Evolutionary conservation across 2,113 vertebrate species (phyloP).

Genomic region (Eulacestoma nigropectus): DNA sequence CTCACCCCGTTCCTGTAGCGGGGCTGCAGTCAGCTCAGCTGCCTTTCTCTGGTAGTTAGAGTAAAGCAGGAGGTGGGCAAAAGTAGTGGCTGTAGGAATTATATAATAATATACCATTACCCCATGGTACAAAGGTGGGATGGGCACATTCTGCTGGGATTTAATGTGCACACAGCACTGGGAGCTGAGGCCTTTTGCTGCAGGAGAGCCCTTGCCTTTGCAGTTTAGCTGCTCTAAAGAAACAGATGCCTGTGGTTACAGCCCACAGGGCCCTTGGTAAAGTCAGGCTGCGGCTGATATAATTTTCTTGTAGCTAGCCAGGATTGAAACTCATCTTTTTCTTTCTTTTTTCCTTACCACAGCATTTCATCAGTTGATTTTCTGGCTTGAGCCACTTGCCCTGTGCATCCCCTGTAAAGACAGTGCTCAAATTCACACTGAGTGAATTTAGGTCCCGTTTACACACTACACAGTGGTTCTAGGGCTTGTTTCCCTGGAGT

Average conservation of each 20-base stretch:
- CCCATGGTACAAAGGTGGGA: background rate
- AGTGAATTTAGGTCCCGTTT: background rate
- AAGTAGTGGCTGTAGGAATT: background rate
- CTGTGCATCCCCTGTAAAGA: background rate
- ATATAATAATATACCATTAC: background rate
- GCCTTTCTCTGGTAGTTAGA: background rate
- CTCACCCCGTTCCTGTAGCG: background rate
- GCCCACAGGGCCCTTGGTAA: background rate
- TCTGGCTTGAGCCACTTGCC: background rate
- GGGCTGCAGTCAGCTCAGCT: background rate
- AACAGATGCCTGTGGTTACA: background rate
- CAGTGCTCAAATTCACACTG: background rate
- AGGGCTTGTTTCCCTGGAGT: background rate
- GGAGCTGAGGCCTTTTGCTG: background rate
- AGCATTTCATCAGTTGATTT: background rate
- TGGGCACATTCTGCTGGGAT: background rate
- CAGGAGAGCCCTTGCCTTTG: background rate
- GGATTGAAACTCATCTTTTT: background rate
- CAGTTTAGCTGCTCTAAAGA: background rate
- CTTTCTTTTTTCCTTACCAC: background rate
- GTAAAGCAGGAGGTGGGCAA: background rate
- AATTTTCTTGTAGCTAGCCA: background rate
- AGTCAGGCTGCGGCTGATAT: background rate
- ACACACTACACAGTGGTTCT: background rate
- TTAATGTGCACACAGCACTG: background rate